These are phyloP conservation scores for Cataglyphis hispanica DNA, from an alignment of 1,140 invertebrate species.

Conservation along the genomic window DNA sequence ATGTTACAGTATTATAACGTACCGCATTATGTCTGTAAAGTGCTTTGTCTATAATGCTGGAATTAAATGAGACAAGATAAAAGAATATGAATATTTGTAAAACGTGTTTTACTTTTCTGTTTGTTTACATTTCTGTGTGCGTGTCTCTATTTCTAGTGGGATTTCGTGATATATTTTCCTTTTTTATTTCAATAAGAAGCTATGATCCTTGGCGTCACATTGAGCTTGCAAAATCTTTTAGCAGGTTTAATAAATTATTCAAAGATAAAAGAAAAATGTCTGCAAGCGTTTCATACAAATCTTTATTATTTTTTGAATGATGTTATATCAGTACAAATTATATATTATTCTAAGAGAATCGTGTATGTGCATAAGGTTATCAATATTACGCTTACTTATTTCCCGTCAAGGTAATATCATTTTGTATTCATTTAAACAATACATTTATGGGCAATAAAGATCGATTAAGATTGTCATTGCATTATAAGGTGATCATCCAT, in stretches of 20 bases:
- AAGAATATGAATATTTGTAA: conserved; percentile 48
- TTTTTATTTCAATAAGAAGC: not conserved
- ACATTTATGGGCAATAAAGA: conserved; percentile 16
- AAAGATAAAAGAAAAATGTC: conserved; percentile 3
- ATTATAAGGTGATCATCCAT: conserved; percentile 20
- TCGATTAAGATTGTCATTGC: conserved; percentile 18
- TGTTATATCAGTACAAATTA: not conserved
- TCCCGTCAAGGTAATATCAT: not conserved
- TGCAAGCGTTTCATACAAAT: not conserved
- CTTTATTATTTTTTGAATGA: not conserved
- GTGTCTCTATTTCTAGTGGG: conserved; percentile 16
- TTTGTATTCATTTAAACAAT: not conserved
- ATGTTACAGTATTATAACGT: not conserved
- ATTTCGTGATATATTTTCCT: conserved; percentile 9
- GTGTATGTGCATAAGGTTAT: not conserved
- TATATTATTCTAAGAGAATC: not conserved
- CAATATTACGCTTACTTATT: not conserved
- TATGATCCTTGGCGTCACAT: conserved; percentile 4
- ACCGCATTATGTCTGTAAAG: not conserved
- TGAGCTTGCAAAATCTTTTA: conserved; percentile 9
- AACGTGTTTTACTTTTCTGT: no score
- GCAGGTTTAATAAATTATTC: conserved; percentile 13
- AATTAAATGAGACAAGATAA: conserved; percentile 41
- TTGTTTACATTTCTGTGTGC: conserved; percentile 30
- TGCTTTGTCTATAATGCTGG: not conserved